Base-by-base conservation (phyloP, 35 echinoderm and acorn worm species). In the Diadema setosum region DNA sequence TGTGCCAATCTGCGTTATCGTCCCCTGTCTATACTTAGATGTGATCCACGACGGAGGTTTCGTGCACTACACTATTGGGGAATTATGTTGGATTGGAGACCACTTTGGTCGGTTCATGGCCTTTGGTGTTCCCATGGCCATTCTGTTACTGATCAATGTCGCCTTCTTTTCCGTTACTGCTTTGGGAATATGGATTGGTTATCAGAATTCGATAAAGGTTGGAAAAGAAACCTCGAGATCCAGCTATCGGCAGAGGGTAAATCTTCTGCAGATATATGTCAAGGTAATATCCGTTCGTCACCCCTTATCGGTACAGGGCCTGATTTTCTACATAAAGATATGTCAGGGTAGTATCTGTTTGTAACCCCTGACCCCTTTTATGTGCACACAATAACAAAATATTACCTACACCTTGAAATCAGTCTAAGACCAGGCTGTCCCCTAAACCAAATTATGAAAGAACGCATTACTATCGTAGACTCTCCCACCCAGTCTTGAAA, bases 71-170 rank as follows among this genome's bases (percentile, higher is more conserved):
- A 58, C 60, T 29, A 59, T 32, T 42, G 42, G 46, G 14, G 45
- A 4, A 2, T 45, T 50, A 2, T 92, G 83, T 60, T 92, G 90
- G 83, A 76, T 92, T 56, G 70, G 55, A 23, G 69, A 70, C 20
- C n/a, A 69, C 14, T 4, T 52, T 5, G 25, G 78, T 3, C 76
- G 84, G 41, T 61, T 92, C 5, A 40, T 86, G 42, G 90, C 83
- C 3, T 92, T 92, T 35, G 90, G 90, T 57, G 56, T 87, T 27
- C 90, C 90, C 40, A 74, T 92, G 49, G 84, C 64, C 5, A 15
- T 81, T 27, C 61, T 85, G 16, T 57, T 92, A 16, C 48, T 37
- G 18, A 87, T 92, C 45, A 92, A 92, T 29, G 65, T 80, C 14
- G 30, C 87, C 24, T 57, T 75, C 44, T 92, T 92, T 46, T 12